Evolutionary conservation across 2,888 invertebrate genomes (phyloP).

Genomic region (Torymus texanus): DNA sequence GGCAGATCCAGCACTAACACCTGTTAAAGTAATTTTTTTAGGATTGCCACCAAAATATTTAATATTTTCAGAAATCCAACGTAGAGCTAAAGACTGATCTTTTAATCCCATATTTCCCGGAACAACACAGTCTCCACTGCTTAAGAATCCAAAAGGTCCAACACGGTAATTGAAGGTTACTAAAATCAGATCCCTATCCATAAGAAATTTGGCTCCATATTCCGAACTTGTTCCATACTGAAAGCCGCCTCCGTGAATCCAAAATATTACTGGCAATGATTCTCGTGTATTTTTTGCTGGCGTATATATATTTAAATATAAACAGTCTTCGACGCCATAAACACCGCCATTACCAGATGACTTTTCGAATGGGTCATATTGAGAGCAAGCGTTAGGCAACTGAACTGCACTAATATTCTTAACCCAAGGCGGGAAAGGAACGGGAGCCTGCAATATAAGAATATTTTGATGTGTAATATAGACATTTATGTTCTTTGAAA

Average conservation of each 20-base stretch:
- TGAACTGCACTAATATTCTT: not conserved
- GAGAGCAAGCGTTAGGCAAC: not conserved
- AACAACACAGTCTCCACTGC: too few relatives aligned
- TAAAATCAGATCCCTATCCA: too few relatives aligned
- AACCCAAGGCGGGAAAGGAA: not conserved
- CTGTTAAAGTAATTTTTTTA: not conserved
- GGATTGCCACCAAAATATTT: not conserved
- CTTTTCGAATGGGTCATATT: constrained; percentile 67
- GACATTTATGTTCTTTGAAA: too few relatives aligned
- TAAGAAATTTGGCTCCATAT: constrained; percentile 80
- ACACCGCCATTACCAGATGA: constrained; percentile 59
- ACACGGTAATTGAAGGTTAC: too few relatives aligned
- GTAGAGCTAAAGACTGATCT: constrained; percentile 78
- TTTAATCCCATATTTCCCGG: not conserved
- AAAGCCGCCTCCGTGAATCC: too few relatives aligned
- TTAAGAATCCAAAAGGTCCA: too few relatives aligned
- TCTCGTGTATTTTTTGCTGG: too few relatives aligned
- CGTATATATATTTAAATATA: too few relatives aligned
- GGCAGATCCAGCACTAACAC: not conserved
- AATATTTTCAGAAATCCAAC: not conserved
- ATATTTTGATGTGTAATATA: not conserved
- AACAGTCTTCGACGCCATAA: too few relatives aligned
- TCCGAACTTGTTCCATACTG: constrained; percentile 76
- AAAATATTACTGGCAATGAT: too few relatives aligned
- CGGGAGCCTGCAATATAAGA: not conserved